Conservation (phyloP, 2,888 invertebrate species). For the Drosophila vallismaia region DNA sequence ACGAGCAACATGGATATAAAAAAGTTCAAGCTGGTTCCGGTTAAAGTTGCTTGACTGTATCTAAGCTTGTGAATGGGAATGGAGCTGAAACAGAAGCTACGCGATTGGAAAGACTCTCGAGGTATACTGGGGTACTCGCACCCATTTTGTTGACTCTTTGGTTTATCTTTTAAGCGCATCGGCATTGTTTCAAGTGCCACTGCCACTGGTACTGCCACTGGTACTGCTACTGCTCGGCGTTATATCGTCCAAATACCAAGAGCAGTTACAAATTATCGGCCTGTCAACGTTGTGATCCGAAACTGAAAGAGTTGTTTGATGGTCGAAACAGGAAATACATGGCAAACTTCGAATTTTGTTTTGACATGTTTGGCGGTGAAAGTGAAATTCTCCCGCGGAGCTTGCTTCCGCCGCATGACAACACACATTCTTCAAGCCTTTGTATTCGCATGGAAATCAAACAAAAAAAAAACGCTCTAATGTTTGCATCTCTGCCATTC, state of each 20-base stretch:
- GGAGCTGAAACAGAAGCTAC: constrained; percentile 38
- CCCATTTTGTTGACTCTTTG: constrained; percentile 52
- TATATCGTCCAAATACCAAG: constrained; percentile 53
- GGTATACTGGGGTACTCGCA: constrained; percentile 31
- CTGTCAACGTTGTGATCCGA: constrained; percentile 51
- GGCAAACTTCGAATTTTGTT: constrained; percentile 68
- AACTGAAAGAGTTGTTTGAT: constrained; percentile 36
- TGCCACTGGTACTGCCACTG: constrained; percentile 15
- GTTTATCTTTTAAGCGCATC: constrained; percentile 79
- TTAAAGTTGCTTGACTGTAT: constrained; percentile 21
- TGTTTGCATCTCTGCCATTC: constrained; percentile 8
- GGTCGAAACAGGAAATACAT: constrained; percentile 65
- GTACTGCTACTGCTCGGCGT: no score
- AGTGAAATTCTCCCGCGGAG: constrained; percentile 71
- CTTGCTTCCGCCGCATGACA: constrained; percentile 60
- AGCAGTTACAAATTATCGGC: constrained; percentile 63
- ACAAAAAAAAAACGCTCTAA: constrained; percentile 15
- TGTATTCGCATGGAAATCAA: constrained; percentile 47
- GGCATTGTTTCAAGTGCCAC: constrained; percentile 65
- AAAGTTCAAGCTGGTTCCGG: not conserved
- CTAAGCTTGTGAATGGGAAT: constrained; percentile 57
- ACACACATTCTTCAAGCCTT: constrained; percentile 54
- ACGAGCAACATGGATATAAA: not conserved
- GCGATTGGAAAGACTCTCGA: constrained; percentile 13
- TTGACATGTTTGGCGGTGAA: constrained; percentile 80